These are phyloP conservation scores for Chloroceryle aenea DNA, from an alignment of 2,113 vertebrate genomes.

Conservation along the genomic window DNA sequence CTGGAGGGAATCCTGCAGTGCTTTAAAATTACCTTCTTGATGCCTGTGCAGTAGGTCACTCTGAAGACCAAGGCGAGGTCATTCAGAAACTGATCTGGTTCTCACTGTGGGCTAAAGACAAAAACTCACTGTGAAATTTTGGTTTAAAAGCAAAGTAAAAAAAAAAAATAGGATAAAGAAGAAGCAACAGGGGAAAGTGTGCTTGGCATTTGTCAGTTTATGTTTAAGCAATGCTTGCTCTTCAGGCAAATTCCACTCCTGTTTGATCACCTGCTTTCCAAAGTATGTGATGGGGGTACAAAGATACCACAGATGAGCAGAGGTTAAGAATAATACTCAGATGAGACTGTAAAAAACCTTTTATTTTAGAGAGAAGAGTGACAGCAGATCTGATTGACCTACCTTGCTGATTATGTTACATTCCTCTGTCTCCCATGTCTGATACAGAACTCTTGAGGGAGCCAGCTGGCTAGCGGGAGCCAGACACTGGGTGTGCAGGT, in stretches of 20 bases:
- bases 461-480: not conserved
- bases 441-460: not conserved
- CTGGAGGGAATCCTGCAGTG: not conserved
- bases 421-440: not conserved
- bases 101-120: not conserved
- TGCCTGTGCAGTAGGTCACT: not conserved
- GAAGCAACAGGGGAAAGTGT: not conserved
- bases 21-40: not conserved
- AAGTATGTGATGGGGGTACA: not conserved
- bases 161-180: not conserved
- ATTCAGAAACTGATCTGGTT: not conserved
- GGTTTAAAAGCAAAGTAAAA: not conserved
- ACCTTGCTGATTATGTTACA: not conserved
- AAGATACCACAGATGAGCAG: not conserved
- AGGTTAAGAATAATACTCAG: not conserved
- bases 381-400: not conserved
- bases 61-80: not conserved
- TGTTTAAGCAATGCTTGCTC: not conserved
- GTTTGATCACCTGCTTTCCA: not conserved
- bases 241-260: not conserved
- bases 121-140: not conserved
- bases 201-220: not conserved
- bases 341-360: not conserved
- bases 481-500: not conserved
- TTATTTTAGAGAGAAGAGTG: not conserved